Conservation (phyloP, 2,113 vertebrate genomes). For the Gallinago paraguaiae region DNA sequence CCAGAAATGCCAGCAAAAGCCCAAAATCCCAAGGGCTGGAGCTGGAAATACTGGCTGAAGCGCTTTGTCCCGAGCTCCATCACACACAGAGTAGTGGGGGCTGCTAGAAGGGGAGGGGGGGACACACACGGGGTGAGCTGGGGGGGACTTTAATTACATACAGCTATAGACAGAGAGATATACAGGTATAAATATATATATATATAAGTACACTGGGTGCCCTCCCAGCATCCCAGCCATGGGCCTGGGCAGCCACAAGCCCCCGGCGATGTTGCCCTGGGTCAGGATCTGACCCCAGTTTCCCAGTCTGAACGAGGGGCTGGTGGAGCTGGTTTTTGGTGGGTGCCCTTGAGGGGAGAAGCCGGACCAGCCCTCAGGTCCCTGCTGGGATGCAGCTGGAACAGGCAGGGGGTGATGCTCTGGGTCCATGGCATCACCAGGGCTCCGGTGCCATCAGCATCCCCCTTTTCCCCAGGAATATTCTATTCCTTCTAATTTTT, state of each 20-base stretch:
- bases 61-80: neutral
- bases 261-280: neutral
- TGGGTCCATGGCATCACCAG: rapidly evolving
- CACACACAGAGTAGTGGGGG: neutral
- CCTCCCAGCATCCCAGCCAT: rapidly evolving
- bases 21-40: neutral
- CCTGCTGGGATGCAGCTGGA: neutral
- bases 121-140: neutral
- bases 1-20: neutral
- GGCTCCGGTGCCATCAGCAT: rapidly evolving
- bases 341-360: neutral
- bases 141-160: neutral
- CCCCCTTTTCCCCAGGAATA: neutral
- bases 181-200: neutral
- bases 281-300: neutral
- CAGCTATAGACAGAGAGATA: neutral
- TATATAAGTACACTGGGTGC: neutral
- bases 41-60: neutral
- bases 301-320: rapidly evolving
- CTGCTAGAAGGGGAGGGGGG: neutral
- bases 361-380: neutral
- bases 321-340: neutral
- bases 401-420: neutral
- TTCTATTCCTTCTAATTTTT: neutral
- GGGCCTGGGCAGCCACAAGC: neutral